Base-by-base conservation (phyloP, 1,140 invertebrate species). In the Bathynomus jamesi region DNA sequence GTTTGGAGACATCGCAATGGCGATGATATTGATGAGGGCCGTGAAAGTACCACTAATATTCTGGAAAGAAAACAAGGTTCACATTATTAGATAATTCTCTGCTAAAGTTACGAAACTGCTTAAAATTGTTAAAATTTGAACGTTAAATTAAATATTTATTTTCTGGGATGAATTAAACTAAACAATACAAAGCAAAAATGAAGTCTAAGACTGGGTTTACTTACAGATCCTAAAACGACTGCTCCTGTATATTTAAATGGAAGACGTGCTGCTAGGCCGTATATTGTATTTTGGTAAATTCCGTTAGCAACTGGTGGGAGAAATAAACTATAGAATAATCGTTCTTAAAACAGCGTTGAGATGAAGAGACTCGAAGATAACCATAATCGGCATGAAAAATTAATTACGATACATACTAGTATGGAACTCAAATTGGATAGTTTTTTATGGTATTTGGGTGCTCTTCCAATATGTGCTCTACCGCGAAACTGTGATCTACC, bases 281-380 rank as follows among this genome's bases (percentile, higher is more conserved):
- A 99, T 7, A 99, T 90, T 1, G 95, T 95, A 84, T 98, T 99
- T 83, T 99, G 96, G 83, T 98, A 99, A 80, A 99, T 89, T 31
- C 93, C 94, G 85, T 93, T 96, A 73, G 94, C 92, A 84, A 89
- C 92, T 93, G 83, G n/a, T n/a, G n/a, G n/a, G n/a, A n/a, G n/a
- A 17, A 67, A 67, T 11, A 4, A 40, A 21, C 4, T 4, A 21
- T 7, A 28, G 3, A 32, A 8, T 31, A 11, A 53, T 53, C 46
- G 46, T 13, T 11, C n/a, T 53, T 13, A 53, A 13, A 13, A 53
- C 46, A 13, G n/a, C 46, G n/a, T 53, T 13, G 46, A n/a, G n/a
- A 13, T 13, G 11, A 53, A 13, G 46, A n/a, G n/a, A n/a, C n/a
- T n/a, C n/a, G n/a, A n/a, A n/a, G n/a, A n/a, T n/a, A n/a, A n/a